phyloP scores from a whole-genome alignment of 2,888 invertebrate species.

The Eupeodes luniger region DNA sequence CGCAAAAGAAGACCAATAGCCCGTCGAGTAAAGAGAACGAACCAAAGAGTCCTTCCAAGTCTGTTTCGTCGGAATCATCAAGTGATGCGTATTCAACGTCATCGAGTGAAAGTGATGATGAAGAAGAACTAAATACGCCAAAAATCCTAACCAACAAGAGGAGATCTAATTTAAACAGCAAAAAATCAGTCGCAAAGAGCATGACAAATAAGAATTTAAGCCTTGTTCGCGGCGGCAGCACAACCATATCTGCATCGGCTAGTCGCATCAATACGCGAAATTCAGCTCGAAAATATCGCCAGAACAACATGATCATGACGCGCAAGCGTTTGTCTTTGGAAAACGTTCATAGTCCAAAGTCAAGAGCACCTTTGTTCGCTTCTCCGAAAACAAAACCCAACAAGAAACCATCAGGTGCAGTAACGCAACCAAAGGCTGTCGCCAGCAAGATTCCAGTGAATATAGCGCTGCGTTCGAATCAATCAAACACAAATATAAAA shows the following conservation, averaged over 20 bases:
- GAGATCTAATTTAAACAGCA: neutral
- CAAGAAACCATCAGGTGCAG: constrained; percentile 7
- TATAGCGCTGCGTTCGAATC: constrained; percentile 51
- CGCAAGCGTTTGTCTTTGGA: constrained; percentile 81
- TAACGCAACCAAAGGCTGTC: constrained; percentile 17
- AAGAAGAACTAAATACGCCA: neutral
- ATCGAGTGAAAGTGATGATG: constrained; percentile 33
- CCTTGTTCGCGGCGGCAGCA: constrained; percentile 8
- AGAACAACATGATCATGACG: constrained; percentile 79
- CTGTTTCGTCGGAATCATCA: constrained; percentile 26
- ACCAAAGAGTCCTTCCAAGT: constrained; percentile 58
- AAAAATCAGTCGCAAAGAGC: constrained; percentile 23
- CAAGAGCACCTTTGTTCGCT: neutral
- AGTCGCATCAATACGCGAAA: constrained; percentile 78
- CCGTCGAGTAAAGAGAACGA: constrained; percentile 73
- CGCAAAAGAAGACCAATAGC: constrained; percentile 57
- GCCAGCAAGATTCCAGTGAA: constrained; percentile 51
- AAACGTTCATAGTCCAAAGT: constrained; percentile 44
- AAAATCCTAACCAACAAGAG: constrained; percentile 12
- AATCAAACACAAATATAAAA: constrained; percentile 26
- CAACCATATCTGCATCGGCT: constrained; percentile 5
- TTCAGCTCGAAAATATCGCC: constrained; percentile 77
- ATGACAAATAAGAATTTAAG: constrained; percentile 21
- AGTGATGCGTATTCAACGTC: constrained; percentile 15
- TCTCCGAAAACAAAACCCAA: constrained; percentile 3